Percentiles rank a stretch among this genome's conserved stretches.
Conservation (phyloP, 2,113 vertebrate genomes). For the Chelonoidis abingdonii region DNA sequence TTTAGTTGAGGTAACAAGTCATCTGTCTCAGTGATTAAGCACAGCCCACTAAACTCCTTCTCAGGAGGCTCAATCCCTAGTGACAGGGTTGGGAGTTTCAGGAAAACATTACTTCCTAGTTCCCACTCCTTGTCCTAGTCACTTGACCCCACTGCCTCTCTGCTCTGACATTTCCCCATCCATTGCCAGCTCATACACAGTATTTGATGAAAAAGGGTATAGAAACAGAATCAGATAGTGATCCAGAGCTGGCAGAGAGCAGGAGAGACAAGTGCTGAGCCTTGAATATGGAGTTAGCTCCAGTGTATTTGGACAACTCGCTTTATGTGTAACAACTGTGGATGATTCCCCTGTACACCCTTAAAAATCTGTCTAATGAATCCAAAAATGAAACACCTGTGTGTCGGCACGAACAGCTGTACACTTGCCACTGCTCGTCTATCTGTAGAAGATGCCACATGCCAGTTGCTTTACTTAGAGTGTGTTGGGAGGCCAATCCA, state of each 20-base stretch:
- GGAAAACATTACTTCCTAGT: rapidly evolving
- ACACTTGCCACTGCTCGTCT: constrained; percentile 65
- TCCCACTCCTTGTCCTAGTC: background rate
- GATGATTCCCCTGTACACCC: constrained; percentile 73
- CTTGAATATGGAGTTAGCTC: constrained; percentile 48
- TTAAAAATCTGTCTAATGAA: constrained; percentile 75
- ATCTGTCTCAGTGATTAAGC: background rate
- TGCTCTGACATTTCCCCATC: rapidly evolving
- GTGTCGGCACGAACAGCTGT: constrained; percentile 77
- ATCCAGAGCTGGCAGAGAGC: background rate
- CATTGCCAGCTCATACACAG: background rate
- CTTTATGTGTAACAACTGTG: constrained; percentile 57
- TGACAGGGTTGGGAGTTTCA: rapidly evolving
- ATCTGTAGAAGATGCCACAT: constrained; percentile 73
- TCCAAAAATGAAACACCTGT: constrained; percentile 76
- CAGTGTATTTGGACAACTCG: constrained; percentile 51
- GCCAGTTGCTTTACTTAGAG: constrained; percentile 71
- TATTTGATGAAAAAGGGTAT: background rate
- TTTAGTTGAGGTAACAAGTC: background rate
- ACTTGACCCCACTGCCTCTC: background rate
- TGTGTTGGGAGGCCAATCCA: constrained; percentile 71
- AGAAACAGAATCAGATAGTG: constrained; percentile 16
- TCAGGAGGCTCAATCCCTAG: rapidly evolving
- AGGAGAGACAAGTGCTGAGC: background rate
- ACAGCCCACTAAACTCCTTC: rapidly evolving